Conservation (phyloP, 1,140 invertebrate genomes). For the Nephila pilipes region DNA sequence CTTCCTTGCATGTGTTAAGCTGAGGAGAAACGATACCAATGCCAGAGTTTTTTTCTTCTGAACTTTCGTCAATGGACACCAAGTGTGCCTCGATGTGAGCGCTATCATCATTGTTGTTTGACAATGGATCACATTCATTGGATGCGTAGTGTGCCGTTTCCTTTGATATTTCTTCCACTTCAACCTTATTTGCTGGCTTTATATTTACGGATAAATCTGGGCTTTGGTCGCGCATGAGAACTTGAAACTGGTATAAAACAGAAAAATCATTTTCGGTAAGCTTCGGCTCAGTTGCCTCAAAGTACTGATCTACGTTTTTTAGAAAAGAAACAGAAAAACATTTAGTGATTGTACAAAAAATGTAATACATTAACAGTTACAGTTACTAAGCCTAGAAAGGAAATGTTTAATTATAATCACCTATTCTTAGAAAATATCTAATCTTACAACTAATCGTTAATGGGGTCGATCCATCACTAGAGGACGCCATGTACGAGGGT, state of each 20-base stretch:
- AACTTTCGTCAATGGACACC: not conserved
- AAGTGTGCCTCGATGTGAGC: no score
- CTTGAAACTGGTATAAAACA: not conserved
- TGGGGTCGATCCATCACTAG: no score
- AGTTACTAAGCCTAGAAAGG: no score
- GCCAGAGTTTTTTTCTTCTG: not conserved
- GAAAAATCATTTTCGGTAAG: not conserved
- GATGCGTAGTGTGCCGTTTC: no score
- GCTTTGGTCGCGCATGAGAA: not conserved
- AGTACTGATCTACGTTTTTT: not conserved
- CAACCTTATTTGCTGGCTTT: not conserved
- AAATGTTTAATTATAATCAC: no score
- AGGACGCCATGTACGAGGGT: no score
- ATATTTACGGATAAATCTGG: not conserved
- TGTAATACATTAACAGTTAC: no score
- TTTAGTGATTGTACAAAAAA: no score
- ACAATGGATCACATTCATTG: not conserved
- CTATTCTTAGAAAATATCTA: no score
- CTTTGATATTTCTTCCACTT: not conserved
- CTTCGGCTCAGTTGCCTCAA: not conserved
- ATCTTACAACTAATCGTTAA: no score
- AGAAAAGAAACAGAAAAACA: no score
- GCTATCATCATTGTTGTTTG: not conserved
- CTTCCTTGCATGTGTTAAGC: not conserved
- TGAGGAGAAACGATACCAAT: not conserved